Base-by-base conservation (phyloP, 2,888 invertebrate genomes). In the Watsonalla binaria region DNA sequence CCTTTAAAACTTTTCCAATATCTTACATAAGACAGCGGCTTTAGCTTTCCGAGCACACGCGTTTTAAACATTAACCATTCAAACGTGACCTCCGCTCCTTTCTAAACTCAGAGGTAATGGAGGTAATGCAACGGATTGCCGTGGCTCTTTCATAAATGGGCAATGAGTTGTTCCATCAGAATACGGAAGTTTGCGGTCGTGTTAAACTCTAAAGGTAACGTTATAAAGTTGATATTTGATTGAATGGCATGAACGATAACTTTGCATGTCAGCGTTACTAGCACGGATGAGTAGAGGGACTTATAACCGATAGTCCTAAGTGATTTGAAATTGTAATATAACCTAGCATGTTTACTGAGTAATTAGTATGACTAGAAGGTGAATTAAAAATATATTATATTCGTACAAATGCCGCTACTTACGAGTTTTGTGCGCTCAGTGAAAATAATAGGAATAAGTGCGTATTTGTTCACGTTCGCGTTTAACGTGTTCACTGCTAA, bases 61-160 rank as follows among this genome's bases (percentile, higher is more conserved):
- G 62, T 70, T 74, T 68, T 72, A 67, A 77, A 62, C 61, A 70
- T 63, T 60, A 63, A 60, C 78, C 75, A 75, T 47, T 60, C 55
- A 63, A 60, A 61, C 57, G 53, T 54, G 70, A 69, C 33, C 74
- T 61, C 42, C 59, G 55, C 42, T 53, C 24, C 50, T 53, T 57
- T 62, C 56, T 51, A 54, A 62, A 66, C 53, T 39, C 52, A 42
- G 55, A 58, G 53, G 50, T 55, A 59, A 60, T 50, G 59, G 70
- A 72, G 68, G 76, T 47, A 63, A 63, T 61, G 69, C 68, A 67
- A 80, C 79, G 74, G 70, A 74, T 72, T 76, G 72, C 70, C 75
- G 78, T 59, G 66, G 83, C 58, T 80, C 85, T 73, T 78, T 72
- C 68, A 71, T 71, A 67, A 68, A 70, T 84, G 82, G 85, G 71